Conservation (phyloP, 1,140 invertebrate species). For the Sminthurinus signatus region DNA sequence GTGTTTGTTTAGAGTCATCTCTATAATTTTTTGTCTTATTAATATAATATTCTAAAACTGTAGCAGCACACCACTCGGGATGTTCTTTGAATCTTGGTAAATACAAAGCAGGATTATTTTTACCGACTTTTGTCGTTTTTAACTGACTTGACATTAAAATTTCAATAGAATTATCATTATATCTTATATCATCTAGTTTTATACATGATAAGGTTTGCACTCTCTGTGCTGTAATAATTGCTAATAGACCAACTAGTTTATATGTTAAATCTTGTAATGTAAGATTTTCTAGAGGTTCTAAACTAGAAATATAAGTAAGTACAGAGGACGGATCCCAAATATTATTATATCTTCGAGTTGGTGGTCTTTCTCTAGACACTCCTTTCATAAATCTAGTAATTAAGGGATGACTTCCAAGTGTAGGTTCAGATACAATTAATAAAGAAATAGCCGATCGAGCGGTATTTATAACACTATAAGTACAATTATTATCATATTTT, state of each 20-base stretch:
- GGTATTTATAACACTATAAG: conserved; percentile 20
- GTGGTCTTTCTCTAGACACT: not conserved
- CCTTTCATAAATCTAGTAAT: conserved; percentile 13
- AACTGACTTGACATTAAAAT: conserved; percentile 3
- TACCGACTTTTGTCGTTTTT: conserved; percentile 7
- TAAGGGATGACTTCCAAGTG: not conserved
- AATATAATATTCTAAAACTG: too few relatives aligned
- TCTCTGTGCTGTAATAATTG: conserved; percentile 15
- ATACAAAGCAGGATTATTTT: not conserved
- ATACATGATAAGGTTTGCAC: conserved; percentile 23
- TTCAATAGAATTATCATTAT: not conserved
- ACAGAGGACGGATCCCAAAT: conserved; percentile 21
- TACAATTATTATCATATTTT: not conserved
- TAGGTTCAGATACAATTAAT: conserved; percentile 8
- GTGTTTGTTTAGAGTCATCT: not conserved
- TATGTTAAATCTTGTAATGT: conserved; percentile 8
- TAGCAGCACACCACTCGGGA: too few relatives aligned
- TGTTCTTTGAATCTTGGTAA: not conserved
- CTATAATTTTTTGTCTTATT: not conserved
- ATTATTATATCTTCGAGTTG: conserved; percentile 2
- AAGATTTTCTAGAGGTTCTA: not conserved
- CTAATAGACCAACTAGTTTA: conserved; percentile 17
- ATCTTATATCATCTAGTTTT: not conserved
- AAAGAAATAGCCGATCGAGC: not conserved
- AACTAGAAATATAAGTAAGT: conserved; percentile 5